Percentiles rank a stretch among this genome's conserved stretches.
Conservation (phyloP, 2,888 invertebrate genomes). For the Phortica okadai region DNA sequence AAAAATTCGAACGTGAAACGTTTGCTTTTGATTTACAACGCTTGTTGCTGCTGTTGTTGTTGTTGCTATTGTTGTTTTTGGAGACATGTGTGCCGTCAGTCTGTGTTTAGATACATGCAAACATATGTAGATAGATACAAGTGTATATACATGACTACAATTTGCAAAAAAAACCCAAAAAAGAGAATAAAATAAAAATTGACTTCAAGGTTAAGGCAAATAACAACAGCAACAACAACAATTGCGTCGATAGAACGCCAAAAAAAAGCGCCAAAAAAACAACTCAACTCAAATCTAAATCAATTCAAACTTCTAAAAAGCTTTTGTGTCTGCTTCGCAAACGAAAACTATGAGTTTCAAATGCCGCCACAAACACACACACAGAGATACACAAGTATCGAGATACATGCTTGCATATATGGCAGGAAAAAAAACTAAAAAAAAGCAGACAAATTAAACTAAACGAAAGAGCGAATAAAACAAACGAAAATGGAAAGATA, state of each 20-base stretch:
- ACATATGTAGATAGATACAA: not conserved
- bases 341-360: conserved; percentile 25
- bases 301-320: conserved; percentile 56
- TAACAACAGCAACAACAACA: conserved; percentile 46
- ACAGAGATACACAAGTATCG: conserved; percentile 2
- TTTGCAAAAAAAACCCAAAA: conserved; percentile 27
- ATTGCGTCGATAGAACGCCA: conserved; percentile 52
- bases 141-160: conserved; percentile 37
- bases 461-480: not conserved
- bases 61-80: not conserved
- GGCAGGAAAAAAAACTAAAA: conserved; percentile 42
- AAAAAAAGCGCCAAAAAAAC: conserved; percentile 50
- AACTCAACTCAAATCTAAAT: conserved; percentile 65
- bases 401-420: conserved; percentile 39
- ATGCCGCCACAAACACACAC: not conserved
- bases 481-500: conserved; percentile 41
- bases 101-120: not conserved
- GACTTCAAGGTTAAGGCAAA: conserved; percentile 62
- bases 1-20: conserved; percentile 16
- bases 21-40: conserved; percentile 25
- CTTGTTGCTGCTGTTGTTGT: not conserved
- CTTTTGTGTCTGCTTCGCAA: conserved; percentile 37
- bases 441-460: conserved; percentile 24
- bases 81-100: too few relatives aligned
- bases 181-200: conserved; percentile 42